Base-by-base conservation (phyloP, 2,113 vertebrate genomes). In the Lasiurus borealis region DNA sequence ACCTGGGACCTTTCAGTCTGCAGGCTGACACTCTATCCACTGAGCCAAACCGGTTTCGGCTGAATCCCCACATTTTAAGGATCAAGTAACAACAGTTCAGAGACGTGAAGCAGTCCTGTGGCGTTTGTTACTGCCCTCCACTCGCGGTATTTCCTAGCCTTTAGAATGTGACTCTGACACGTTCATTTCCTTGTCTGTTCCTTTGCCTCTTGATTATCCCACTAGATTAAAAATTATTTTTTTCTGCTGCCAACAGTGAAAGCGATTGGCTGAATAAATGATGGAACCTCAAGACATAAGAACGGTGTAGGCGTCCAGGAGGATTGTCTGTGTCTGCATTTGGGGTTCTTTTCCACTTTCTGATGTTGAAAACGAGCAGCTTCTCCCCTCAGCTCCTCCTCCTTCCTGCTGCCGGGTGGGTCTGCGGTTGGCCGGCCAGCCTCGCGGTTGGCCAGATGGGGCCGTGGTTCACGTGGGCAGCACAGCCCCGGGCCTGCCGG, bases 201-300 rank as follows among this genome's bases (percentile, higher is more conserved):
- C 19, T 84, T 96, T 94, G 75, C 84, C 8, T 88, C 13, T 6
- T 88, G 90, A 57, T 50, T 78, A n/a, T 92, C 48, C 36, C 27
- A 50, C 76, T 88, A 78, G 44, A 71, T 82, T 81, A 14, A 75
- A 66, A 36, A 15, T 5, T 0, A 2, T 44, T 78, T 46, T 46
- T 76, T 84, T 64, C 27, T 85, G 82, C 46, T 46, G 5, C 80
- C 57, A 83, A 71, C 31, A 31, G 44, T 91, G 46, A 80, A 90
- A 93, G 6, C 50, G 73, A 90, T 50, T 77, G 44, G 31, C 50
- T 50, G 31, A 73, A 31, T 80, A 48, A 82, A 86, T 62, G 69
- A 64, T 88, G 40, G 69, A 78, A 71, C 57, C 91, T 4, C 27
- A 78, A 80, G n/a, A 83, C 40, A 7, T 87, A 11, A n/a, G 69